A percentile compares a stretch with the other conserved stretches of the same genome.
These are phyloP conservation scores for Molossus molossus DNA, from an alignment of 2,797 vertebrate species.

Conservation along the genomic window DNA sequence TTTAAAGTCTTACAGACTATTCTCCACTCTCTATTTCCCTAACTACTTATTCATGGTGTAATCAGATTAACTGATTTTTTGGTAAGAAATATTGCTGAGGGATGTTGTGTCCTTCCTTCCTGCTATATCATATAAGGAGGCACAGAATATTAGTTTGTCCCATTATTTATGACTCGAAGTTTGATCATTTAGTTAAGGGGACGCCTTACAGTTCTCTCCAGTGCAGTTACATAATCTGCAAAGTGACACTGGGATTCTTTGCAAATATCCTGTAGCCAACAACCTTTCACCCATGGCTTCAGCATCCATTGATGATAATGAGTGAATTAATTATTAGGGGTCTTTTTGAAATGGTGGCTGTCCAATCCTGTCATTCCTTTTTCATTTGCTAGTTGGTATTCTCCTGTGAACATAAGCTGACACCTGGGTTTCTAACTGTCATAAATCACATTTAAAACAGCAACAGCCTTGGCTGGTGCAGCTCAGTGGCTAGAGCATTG, in stretches of 20 bases:
- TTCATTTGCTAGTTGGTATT: not conserved
- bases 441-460: constrained; percentile 15
- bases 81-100: not conserved
- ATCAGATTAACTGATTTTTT: not conserved
- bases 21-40: not conserved
- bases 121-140: not conserved
- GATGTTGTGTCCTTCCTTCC: not conserved
- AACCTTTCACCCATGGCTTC: too few relatives aligned
- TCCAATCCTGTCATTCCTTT: not conserved
- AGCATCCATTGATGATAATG: not conserved
- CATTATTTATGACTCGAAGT: not conserved
- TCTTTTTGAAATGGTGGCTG: not conserved
- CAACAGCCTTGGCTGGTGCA: not conserved
- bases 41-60: not conserved
- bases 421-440: not conserved
- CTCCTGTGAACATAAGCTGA: not conserved
- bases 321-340: not conserved
- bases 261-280: not conserved
- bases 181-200: not conserved
- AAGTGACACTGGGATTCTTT: not conserved
- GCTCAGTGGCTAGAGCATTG: too few relatives aligned
- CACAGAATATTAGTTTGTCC: not conserved
- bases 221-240: not conserved
- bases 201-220: not conserved
- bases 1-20: not conserved